Evolutionary conservation across 2,113 vertebrate genomes (phyloP), one percentile per base, ranked within the genome.

Genomic region (cattle (Bos taurus)): DNA sequence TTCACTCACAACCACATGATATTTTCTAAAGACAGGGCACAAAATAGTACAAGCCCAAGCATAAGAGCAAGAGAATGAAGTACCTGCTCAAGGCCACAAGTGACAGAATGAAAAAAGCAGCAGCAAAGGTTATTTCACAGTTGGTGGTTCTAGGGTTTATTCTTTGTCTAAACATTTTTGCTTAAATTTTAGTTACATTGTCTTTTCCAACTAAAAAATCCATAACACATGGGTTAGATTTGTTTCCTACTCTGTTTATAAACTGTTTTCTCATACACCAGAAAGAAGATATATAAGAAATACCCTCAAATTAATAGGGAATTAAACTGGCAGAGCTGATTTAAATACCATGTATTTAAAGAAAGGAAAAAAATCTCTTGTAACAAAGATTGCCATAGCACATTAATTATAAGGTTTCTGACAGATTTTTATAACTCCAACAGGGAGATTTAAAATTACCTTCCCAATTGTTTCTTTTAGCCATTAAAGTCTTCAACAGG

Each of bases 321-420:
- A 95, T 91, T 94, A 91, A 96, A 97, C 91, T 77, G 83, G 82
- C n/a, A 59, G n/a, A 88, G 83, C 6, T 28, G 52, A 92, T 84
- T 97, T 95, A 96, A 97, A 95, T 95, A 87, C 8, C 78, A 86
- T 26, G 28, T 36, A 94, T 86, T 94, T 71, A 97, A 96, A 84
- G 50, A 88, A 94, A 97, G 83, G 14, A 13, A 8, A 36, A 81
- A 83, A 85, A 40, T 43, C 19, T 89, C 56, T 74, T 80, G 19
- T 83, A 97, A 94, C 71, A 97, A 96, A 94, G 83, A 97, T 40
- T 94, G 86, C 85, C 54, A 90, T 2, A 93, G 86, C 71, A 95
- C 77, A 33, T 91, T 97, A 97, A 98, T 97, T 98, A 91, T 86
- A 92, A 74, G 93, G 85, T 80, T 97, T 95, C 83, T 93, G 92